Conservation (phyloP, 1,140 invertebrate genomes). For the Dreissena rostriformis region DNA sequence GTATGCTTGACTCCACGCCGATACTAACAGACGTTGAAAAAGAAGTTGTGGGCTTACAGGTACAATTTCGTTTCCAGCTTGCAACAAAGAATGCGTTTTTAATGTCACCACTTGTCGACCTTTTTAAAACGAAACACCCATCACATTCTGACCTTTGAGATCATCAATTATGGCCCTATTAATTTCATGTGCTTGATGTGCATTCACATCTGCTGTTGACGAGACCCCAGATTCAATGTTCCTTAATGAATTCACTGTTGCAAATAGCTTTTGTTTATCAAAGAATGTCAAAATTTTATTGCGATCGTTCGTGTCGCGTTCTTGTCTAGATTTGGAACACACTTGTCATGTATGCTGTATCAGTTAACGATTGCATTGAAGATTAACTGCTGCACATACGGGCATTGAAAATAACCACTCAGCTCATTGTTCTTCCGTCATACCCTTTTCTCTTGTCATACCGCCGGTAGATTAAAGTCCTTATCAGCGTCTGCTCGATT, state of each 20-base stretch:
- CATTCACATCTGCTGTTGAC: conserved; percentile 48
- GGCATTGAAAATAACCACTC: conserved; percentile 37
- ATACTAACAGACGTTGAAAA: conserved; percentile 56
- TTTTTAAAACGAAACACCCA: conserved; percentile 51
- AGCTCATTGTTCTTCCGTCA: conserved; percentile 59
- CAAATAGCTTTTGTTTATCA: conserved; percentile 55
- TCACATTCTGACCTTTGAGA: conserved; percentile 32
- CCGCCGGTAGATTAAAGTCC: conserved; percentile 67
- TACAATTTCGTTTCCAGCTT: conserved; percentile 33
- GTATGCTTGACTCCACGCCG: background rate
- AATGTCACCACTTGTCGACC: conserved; percentile 50
- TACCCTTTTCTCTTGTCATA: conserved; percentile 58
- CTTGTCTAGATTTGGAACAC: conserved; percentile 20
- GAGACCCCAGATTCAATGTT: conserved; percentile 50
- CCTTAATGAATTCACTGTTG: conserved; percentile 20
- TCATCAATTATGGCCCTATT: conserved; percentile 45
- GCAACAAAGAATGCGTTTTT: conserved; percentile 5
- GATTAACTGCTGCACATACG: conserved; percentile 18
- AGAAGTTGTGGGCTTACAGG: conserved; percentile 56
- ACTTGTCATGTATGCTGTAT: conserved; percentile 53
- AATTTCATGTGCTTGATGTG: conserved; percentile 34
- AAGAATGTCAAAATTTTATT: conserved; percentile 42
- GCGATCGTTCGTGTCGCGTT: conserved; percentile 56
- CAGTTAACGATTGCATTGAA: conserved; percentile 38
- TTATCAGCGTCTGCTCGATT: conserved; percentile 70